These are phyloP conservation scores for Protosalanx chinensis DNA, from an alignment of 2,797 vertebrate genomes.

Conservation along the genomic window DNA sequence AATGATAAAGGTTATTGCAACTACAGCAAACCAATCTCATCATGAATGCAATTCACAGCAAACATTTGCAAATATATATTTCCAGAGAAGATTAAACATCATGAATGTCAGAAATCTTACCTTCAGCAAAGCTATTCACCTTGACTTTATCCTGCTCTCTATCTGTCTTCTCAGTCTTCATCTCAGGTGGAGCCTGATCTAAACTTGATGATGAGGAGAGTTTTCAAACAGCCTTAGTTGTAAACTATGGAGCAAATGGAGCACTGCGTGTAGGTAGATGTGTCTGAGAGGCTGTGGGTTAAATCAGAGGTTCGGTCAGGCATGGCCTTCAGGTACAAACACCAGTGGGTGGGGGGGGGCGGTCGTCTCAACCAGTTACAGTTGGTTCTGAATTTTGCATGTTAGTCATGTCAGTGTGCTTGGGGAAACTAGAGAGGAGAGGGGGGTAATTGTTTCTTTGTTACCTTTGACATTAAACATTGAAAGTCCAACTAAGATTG, in stretches of 20 bases:
- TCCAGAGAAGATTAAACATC: neutral
- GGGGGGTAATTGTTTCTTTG: neutral
- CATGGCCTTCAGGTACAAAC: slow-evolving; percentile 31
- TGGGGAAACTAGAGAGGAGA: neutral
- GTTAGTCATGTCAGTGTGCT: slow-evolving; percentile 16
- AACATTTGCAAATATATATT: neutral
- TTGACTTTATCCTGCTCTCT: slow-evolving; percentile 48
- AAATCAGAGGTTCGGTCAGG: slow-evolving; percentile 21
- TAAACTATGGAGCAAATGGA: neutral
- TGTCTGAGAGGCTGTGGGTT: slow-evolving; percentile 1
- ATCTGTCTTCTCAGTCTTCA: slow-evolving; percentile 36
- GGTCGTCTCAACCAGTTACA: slow-evolving; percentile 59
- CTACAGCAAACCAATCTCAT: neutral
- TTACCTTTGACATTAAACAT: slow-evolving; percentile 23
- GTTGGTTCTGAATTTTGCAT: slow-evolving; percentile 13
- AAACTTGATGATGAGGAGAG: neutral
- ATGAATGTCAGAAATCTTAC: slow-evolving; percentile 42
- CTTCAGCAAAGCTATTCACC: slow-evolving; percentile 55
- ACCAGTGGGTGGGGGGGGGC: slow-evolving; percentile 5
- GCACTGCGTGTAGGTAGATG: neutral
- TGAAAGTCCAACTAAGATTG: slow-evolving; percentile 14
- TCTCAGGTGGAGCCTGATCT: slow-evolving; percentile 18
- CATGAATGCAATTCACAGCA: neutral
- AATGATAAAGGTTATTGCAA: neutral
- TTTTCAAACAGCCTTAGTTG: neutral